These are phyloP conservation scores for Sinohyriopsis cumingii DNA, from an alignment of 2,888 invertebrate genomes.

Conservation along the genomic window DNA sequence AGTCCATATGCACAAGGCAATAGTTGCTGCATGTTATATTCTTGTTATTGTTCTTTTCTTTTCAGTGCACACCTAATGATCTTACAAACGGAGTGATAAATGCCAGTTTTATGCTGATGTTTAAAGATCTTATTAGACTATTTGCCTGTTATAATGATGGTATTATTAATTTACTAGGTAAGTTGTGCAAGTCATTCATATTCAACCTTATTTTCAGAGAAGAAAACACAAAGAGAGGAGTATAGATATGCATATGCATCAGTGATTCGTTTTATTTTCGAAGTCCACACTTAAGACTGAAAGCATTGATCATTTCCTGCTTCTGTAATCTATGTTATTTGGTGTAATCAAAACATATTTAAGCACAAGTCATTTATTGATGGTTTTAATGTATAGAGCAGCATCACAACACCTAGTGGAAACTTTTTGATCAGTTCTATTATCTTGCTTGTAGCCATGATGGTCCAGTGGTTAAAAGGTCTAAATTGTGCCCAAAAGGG, in stretches of 20 bases:
- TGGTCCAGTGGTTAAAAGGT: too few species aligned
- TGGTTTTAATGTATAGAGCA: not conserved
- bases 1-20: not conserved
- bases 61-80: constrained; percentile 90
- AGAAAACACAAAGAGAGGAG: too few species aligned
- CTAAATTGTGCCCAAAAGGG: too few species aligned
- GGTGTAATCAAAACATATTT: too few species aligned
- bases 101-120: constrained; percentile 98
- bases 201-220: too few species aligned
- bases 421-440: not conserved
- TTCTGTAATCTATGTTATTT: too few species aligned
- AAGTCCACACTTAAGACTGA: too few species aligned
- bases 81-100: constrained; percentile 99
- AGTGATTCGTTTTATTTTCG: too few species aligned
- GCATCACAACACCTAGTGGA: not conserved
- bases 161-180: constrained; percentile 94
- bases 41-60: constrained; percentile 13
- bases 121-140: constrained; percentile 97
- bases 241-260: too few species aligned
- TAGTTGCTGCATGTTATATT: constrained; percentile 1
- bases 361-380: not conserved
- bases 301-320: too few species aligned
- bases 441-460: too few species aligned
- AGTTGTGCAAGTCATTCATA: constrained; percentile 29
- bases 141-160: constrained; percentile 99